Evolutionary conservation across 2,113 vertebrate species (phyloP), one percentile per base, ranked within the genome.

Genomic region (Lota lota): DNA sequence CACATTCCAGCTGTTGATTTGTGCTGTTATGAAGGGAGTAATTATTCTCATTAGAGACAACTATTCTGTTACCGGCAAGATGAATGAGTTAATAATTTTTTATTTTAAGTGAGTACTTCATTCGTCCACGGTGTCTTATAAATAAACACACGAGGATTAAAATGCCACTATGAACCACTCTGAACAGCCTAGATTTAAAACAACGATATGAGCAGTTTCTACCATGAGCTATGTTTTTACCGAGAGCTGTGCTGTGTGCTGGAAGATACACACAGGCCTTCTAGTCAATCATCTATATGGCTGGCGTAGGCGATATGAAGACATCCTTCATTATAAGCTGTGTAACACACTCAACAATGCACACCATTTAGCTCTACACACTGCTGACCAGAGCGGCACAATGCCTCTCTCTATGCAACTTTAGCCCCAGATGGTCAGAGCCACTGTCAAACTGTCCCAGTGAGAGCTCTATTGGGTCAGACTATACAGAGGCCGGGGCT

Each of bases 271-370:
- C 82, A 75, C 66, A 65, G 56, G 2, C 59, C 65, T 66, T 22
- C 58, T 56, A 7, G 19, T 64, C 0, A 11, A 8, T 60, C 84
- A 74, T 87, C 73, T 74, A 74, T 80, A 82, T 72, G 83, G 64
- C 72, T 68, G 69, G 59, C 54, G 67, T 22, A 70, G 57, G 60
- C 58, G 69, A 74, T 73, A 85, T 58, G 68, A 40, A 78, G 71
- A 78, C 75, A 33, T 74, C 66, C 80, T 70, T 66, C 80, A 76
- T 73, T 72, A 77, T 77, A 50, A 61, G 63, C 67, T 18, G 66
- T 18, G 58, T 74, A 51, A 75, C 40, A 36, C 60, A 14, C 68
- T 64, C 10, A 54, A 90, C 86, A 92, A 90, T 87, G 50, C 57
- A 20, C 0, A 0, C 61, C 73, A 80, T 91, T 92, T 83, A 89